These are phyloP conservation scores for Diplodus puntazzo DNA, from an alignment of 2,797 vertebrate species.

Conservation along the genomic window DNA sequence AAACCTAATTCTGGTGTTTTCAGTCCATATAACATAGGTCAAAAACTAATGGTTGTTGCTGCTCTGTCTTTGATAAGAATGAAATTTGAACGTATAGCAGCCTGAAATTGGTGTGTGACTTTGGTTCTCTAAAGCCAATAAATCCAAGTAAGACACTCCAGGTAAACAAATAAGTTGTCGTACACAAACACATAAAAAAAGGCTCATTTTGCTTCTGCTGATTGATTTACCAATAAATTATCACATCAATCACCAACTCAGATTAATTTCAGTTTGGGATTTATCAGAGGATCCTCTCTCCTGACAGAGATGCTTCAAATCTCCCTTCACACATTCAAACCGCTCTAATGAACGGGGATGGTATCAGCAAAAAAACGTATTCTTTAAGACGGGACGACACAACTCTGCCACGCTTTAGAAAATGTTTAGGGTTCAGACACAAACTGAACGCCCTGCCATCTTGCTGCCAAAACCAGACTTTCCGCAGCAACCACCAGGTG, in stretches of 20 bases:
- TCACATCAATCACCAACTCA: neutral
- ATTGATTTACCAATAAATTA: neutral
- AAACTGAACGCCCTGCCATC: neutral
- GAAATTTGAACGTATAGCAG: neutral
- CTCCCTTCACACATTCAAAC: no score
- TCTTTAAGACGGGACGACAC: no score
- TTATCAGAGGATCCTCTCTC: no score
- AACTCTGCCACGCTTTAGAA: no score
- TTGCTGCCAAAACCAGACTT: neutral
- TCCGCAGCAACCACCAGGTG: neutral
- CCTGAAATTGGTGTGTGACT: neutral
- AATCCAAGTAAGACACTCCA: neutral
- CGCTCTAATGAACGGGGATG: no score
- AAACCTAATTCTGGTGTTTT: slow-evolving; percentile 12
- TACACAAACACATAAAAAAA: neutral
- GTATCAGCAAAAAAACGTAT: no score
- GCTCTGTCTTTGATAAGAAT: neutral
- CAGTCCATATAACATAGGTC: neutral
- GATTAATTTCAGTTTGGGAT: neutral
- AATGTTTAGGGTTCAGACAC: neutral
- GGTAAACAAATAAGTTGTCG: neutral
- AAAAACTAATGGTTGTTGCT: neutral
- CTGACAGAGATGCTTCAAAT: no score
- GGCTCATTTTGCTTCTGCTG: neutral
- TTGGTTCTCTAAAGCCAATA: neutral